Conservation (phyloP, 2,797 vertebrate genomes). For the Ctenochaetus hawaiiensis region DNA sequence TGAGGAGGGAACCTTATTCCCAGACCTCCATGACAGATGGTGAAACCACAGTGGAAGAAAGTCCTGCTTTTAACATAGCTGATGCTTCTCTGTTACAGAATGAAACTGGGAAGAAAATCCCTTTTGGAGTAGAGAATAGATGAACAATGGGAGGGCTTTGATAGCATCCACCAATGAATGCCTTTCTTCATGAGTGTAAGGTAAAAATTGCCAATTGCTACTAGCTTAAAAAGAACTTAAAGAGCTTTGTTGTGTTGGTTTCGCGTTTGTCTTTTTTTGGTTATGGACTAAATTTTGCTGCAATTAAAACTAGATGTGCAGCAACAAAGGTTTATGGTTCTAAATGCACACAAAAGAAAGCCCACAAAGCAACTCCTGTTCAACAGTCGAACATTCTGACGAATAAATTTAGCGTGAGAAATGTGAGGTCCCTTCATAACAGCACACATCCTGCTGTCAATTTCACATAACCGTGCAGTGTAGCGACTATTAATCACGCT, state of each 20-base stretch:
- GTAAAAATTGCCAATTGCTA: conserved; percentile 19
- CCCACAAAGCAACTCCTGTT: neutral
- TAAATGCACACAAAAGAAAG: neutral
- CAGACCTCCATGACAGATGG: conserved; percentile 60
- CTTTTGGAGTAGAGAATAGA: conserved; percentile 48
- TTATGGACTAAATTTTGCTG: conserved; percentile 36
- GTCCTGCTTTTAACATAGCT: conserved; percentile 26
- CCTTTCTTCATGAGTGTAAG: conserved; percentile 34
- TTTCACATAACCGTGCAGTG: conserved; percentile 22
- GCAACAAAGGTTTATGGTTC: conserved; percentile 9
- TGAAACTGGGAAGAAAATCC: conserved; percentile 35
- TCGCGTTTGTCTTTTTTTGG: conserved; percentile 4
- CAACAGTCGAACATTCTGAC: neutral
- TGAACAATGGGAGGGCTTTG: conserved; percentile 47
- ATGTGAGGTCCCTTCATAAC: conserved; percentile 30
- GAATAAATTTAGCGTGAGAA: conserved; percentile 31
- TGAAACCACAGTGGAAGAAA: conserved; percentile 23
- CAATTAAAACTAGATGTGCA: conserved; percentile 19
- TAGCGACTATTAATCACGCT: conserved; percentile 46
- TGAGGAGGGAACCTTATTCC: conserved; percentile 43
- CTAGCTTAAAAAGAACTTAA: conserved; percentile 16
- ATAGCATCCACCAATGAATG: conserved; percentile 37
- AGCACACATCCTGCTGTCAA: conserved; percentile 67
- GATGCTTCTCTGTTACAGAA: conserved; percentile 14
- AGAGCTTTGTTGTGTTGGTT: conserved; percentile 20